Percentiles rank a stretch among this genome's conserved stretches.
These are phyloP conservation scores for Gasterosteus aculeatus DNA, from an alignment of 2,113 vertebrate genomes.

Conservation along the genomic window DNA sequence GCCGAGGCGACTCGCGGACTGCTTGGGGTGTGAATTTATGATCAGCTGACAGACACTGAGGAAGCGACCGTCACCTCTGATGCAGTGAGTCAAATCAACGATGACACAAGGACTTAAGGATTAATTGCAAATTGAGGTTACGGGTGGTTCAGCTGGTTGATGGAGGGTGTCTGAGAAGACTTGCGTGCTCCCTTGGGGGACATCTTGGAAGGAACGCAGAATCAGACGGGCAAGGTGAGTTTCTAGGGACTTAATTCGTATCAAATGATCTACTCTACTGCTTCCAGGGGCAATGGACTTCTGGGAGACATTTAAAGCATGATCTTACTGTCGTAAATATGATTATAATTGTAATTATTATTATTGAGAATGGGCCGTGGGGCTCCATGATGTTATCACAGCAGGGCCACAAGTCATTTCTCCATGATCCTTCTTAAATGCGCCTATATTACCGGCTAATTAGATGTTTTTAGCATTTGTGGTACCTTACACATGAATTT, in stretches of 20 bases:
- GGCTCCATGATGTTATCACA: background rate
- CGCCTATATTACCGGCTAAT: background rate
- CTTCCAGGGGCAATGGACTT: background rate
- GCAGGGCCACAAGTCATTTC: background rate
- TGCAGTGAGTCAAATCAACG: constrained; percentile 30
- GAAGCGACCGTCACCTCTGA: constrained; percentile 23
- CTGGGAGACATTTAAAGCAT: background rate
- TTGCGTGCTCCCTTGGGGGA: background rate
- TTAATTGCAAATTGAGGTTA: constrained; percentile 44
- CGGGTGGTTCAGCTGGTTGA: constrained; percentile 5
- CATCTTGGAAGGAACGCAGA: constrained; percentile 14
- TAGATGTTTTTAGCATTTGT: background rate
- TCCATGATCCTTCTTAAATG: background rate
- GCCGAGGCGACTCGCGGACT: background rate
- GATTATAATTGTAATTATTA: too few relatives aligned
- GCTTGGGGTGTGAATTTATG: constrained; percentile 9
- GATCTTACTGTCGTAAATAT: background rate
- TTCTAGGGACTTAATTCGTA: constrained; percentile 19
- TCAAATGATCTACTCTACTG: constrained; percentile 12
- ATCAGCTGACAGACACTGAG: constrained; percentile 33
- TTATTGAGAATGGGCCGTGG: too few relatives aligned
- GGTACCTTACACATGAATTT: background rate
- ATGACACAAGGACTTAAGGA: constrained; percentile 19
- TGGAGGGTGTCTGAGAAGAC: constrained; percentile 29
- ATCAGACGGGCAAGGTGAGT: constrained; percentile 1